These are phyloP conservation scores for Chamaea fasciata DNA, from an alignment of 2,113 vertebrate genomes.

Conservation along the genomic window DNA sequence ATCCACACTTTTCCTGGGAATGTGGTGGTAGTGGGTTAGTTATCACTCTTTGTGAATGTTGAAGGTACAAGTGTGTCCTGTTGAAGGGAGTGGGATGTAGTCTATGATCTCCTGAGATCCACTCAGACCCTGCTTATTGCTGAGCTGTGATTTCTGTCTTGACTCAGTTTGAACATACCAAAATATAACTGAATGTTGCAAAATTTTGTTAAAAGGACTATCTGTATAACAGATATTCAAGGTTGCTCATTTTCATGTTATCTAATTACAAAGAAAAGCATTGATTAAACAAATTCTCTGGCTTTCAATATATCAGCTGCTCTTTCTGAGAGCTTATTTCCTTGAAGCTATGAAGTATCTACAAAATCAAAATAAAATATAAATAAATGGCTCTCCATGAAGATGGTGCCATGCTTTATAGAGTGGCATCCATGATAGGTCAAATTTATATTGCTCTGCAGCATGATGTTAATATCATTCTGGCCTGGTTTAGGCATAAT, in stretches of 20 bases:
- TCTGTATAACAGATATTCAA: neutral
- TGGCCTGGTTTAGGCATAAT: constrained; percentile 43
- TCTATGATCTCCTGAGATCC: neutral
- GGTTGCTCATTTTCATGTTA: neutral
- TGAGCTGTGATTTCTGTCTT: neutral
- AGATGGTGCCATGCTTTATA: constrained; percentile 38
- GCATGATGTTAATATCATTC: constrained; percentile 59
- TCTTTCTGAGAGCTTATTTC: constrained; percentile 26
- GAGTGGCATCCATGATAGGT: constrained; percentile 23
- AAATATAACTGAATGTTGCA: neutral
- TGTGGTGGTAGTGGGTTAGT: neutral
- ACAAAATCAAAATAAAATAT: constrained; percentile 31
- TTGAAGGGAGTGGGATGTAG: neutral
- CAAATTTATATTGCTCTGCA: constrained; percentile 58
- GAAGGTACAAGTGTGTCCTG: neutral
- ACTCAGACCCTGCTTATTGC: neutral
- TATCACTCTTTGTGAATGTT: neutral
- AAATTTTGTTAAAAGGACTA: neutral
- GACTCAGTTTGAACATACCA: neutral
- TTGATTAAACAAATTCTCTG: neutral
- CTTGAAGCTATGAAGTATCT: constrained; percentile 18
- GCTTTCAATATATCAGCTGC: neutral
- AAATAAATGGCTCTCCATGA: constrained; percentile 25
- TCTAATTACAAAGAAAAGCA: neutral
- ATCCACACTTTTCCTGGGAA: neutral